Percentiles rank a stretch among this genome's conserved stretches.
Evolutionary conservation across 2,113 vertebrate species (phyloP).

Genomic region (Syngnathus floridae): DNA sequence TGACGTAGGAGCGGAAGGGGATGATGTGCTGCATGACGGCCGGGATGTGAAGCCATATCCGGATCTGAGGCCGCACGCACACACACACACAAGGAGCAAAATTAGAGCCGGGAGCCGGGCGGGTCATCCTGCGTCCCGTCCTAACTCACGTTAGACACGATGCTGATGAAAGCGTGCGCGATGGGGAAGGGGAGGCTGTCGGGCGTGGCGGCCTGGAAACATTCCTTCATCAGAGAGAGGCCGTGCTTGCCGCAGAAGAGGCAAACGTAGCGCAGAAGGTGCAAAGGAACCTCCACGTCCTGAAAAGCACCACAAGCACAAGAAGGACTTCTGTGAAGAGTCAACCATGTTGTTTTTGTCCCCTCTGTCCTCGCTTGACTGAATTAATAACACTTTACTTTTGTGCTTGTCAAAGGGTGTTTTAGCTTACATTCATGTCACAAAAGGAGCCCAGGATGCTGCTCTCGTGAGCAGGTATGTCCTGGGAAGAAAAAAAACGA

Average conservation of each 20-base stretch:
- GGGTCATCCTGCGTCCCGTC: neutral
- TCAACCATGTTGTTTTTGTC: too few relatives aligned
- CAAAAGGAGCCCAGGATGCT: conserved; percentile 98
- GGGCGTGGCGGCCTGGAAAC: conserved; percentile 89
- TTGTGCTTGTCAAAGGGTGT: neutral
- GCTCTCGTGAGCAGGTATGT: conserved; percentile 98
- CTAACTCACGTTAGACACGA: conserved; percentile 92
- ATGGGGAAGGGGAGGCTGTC: conserved; percentile 94
- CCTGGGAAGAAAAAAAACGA: conserved; percentile 64
- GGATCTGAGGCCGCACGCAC: conserved; percentile 76
- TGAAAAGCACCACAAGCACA: conserved; percentile 32
- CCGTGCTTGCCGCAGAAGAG: conserved; percentile 98
- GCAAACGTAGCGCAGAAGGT: conserved; percentile 97
- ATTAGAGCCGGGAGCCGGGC: neutral
- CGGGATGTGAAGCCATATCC: conserved; percentile 99
- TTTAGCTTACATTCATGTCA: conserved; percentile 96
- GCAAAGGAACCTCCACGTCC: conserved; percentile 97
- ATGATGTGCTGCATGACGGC: conserved; percentile 99
- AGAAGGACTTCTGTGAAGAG: too few relatives aligned
- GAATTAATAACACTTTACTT: too few relatives aligned
- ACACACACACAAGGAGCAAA: neutral
- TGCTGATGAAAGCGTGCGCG: conserved; percentile 97
- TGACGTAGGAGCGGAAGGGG: conserved; percentile 95
- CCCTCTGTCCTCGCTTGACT: too few relatives aligned
- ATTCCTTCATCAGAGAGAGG: conserved; percentile 98